Percentiles rank a stretch among this genome's conserved stretches.
Evolutionary conservation across 2,797 vertebrate genomes (phyloP).

Genomic region (Staurois parvus): DNA sequence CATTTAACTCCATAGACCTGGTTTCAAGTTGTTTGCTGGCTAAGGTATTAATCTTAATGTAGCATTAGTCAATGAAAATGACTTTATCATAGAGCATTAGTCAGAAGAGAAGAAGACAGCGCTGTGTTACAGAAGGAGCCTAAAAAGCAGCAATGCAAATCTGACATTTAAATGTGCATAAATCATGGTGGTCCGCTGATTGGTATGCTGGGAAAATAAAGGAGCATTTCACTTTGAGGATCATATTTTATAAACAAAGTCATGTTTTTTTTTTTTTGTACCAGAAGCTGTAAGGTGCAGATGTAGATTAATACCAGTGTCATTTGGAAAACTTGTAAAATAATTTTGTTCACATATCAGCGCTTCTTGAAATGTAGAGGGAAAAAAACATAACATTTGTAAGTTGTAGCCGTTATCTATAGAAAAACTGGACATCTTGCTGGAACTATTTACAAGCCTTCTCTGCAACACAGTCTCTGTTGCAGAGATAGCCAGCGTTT

Average conservation of each 20-base stretch:
- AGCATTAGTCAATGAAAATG: constrained; percentile 59
- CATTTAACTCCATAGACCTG: constrained; percentile 58
- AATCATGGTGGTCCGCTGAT: constrained; percentile 37
- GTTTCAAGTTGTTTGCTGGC: constrained; percentile 31
- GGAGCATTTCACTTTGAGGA: constrained; percentile 6
- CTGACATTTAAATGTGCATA: constrained; percentile 61
- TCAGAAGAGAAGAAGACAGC: constrained; percentile 43
- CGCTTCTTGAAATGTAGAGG: neutral
- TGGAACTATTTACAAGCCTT: no score
- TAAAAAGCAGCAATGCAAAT: constrained; percentile 55
- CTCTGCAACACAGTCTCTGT: no score
- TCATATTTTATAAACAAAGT: constrained; percentile 52
- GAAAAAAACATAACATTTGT: neutral
- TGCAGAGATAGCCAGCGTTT: no score
- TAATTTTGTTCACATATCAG: neutral
- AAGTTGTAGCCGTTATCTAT: no score
- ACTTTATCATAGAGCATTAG: constrained; percentile 59
- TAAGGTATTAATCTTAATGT: constrained; percentile 61
- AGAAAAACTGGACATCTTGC: no score
- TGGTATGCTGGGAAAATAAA: constrained; percentile 55
- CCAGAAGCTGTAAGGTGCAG: neutral
- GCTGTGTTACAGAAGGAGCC: constrained; percentile 37
- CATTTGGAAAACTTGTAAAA: neutral
- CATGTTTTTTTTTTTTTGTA: constrained; percentile 18
- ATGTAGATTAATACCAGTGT: constrained; percentile 26